Evolutionary conservation across 2,113 vertebrate genomes (phyloP), one percentile per base, ranked within the genome.

Genomic region (Silurus meridionalis): DNA sequence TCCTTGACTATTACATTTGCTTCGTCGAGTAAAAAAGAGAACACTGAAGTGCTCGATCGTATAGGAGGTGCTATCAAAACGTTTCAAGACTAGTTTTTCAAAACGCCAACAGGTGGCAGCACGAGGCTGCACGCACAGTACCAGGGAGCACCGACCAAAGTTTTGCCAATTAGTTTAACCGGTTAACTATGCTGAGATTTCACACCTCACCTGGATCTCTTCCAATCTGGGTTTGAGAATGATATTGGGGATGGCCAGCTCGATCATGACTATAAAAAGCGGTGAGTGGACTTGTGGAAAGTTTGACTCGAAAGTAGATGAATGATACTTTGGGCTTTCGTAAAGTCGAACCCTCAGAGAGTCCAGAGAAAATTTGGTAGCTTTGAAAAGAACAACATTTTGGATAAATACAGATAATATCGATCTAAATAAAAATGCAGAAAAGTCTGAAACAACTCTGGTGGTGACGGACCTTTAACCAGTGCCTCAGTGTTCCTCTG

Each of bases 401-500:
- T 37, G 37, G 37, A 37, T 37, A 37, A 37, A 37, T 3, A 37
- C 37, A 37, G 37, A 37, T 37, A 37, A 37, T 37, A 37, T 37
- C 37, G 37, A 37, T 2, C 37, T 37, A 37, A 37, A 37, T 37
- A 37, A 37, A 37, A 37, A 37, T 37, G 37, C 37, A 37, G 37
- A 37, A 37, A 37, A 37, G 37, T 37, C 37, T 0, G 37, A 37
- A 37, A 37, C 37, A 2, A 37, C 37, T 23, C 61, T 64, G 61
- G 8, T n/a, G 61, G 50, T 50, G 50, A 89, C 95, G 84, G 90
- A 97, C 96, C 95, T 95, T 90, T 96, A 83, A 96, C 92, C 88
- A 97, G 89, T 58, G 95, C 94, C 72, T 97, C 95, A 9, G 95
- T 96, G 92, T 95, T 96, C 86, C 91, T 95, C 80, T 96, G 94